Evolutionary conservation across 2,113 vertebrate species (phyloP).

Genomic region (Galemys pyrenaicus): DNA sequence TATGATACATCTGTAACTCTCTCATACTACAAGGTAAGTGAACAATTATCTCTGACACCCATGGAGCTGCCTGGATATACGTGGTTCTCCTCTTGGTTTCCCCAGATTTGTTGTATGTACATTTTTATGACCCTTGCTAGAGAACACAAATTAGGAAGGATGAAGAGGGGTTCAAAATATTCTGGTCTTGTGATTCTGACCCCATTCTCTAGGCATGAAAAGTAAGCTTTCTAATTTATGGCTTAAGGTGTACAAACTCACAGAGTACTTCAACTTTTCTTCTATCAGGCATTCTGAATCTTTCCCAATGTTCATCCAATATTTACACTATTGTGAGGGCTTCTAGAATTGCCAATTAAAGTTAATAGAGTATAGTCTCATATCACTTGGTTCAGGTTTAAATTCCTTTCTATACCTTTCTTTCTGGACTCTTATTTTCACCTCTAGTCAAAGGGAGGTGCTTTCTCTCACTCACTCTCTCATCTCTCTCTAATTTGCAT

Average conservation of each 20-base stretch:
- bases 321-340: background rate
- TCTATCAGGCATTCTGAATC: background rate
- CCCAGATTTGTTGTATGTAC: background rate
- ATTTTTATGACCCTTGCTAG: background rate
- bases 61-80: background rate
- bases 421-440: background rate
- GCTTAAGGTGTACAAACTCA: background rate
- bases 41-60: background rate
- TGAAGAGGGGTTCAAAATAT: background rate
- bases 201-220: background rate
- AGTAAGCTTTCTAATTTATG: background rate
- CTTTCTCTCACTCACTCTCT: background rate
- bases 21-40: background rate
- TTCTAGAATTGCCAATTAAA: background rate
- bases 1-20: background rate
- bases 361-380: background rate
- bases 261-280: background rate
- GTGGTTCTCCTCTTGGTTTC: background rate
- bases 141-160: background rate
- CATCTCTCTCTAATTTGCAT: background rate
- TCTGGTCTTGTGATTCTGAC: background rate
- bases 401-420: background rate
- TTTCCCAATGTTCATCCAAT: background rate
- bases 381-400: background rate
- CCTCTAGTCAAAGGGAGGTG: background rate